A percentile compares a stretch with the other conserved stretches of the same genome.
phyloP scores from a whole-genome alignment of 1,140 invertebrate genomes.

The Drosophila miranda region DNA sequence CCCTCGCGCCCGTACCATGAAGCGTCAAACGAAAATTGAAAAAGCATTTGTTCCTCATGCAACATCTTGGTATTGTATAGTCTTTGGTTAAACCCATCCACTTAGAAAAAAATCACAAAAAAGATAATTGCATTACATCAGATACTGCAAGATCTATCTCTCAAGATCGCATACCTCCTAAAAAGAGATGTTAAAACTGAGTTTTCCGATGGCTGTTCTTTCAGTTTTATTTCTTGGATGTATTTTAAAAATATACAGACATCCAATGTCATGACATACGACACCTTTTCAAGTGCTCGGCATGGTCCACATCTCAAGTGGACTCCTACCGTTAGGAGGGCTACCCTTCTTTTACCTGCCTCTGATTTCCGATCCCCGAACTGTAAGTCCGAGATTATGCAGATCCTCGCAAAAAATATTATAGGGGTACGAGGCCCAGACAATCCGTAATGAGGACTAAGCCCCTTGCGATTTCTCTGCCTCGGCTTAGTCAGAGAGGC shows the following conservation, averaged over 20 bases:
- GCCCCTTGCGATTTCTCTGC: slow-evolving; percentile 26
- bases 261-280: background rate
- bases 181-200: too few relatives aligned
- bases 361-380: slow-evolving; percentile 29
- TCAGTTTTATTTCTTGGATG: too few relatives aligned
- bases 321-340: slow-evolving; percentile 1
- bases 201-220: too few relatives aligned
- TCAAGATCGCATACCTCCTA: too few relatives aligned
- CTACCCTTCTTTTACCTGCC: slow-evolving; percentile 7
- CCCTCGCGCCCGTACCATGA: too few relatives aligned
- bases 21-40: too few relatives aligned
- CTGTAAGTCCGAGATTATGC: slow-evolving; percentile 30
- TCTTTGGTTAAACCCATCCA: too few relatives aligned
- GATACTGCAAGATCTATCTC: too few relatives aligned
- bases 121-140: too few relatives aligned
- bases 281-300: background rate
- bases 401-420: slow-evolving; percentile 24
- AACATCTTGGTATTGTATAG: too few relatives aligned
- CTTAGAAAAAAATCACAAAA: too few relatives aligned
- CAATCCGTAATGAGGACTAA: slow-evolving; percentile 61
- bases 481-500: slow-evolving; percentile 3
- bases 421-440: slow-evolving; percentile 23
- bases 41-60: too few relatives aligned
- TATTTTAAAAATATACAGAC: slow-evolving; percentile 1
- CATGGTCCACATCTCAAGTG: slow-evolving; percentile 11